A percentile compares a stretch with the other conserved stretches of the same genome.
These are phyloP conservation scores for Gorsachius magnificus DNA, from an alignment of 2,797 vertebrate species.

Conservation along the genomic window DNA sequence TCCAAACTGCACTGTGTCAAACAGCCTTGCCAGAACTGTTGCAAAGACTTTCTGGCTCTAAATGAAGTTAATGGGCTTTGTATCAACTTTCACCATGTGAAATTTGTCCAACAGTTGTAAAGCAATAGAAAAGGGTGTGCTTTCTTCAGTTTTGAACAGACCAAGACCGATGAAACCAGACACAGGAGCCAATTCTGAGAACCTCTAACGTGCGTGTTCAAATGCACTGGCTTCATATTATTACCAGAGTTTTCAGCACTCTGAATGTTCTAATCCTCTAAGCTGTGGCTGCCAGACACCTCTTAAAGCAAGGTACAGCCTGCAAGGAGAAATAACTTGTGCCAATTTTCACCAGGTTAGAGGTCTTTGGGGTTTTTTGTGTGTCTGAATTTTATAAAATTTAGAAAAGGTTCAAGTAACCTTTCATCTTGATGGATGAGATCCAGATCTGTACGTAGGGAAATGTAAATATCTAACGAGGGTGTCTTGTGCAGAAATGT, in stretches of 20 bases:
- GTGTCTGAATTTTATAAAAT: not conserved
- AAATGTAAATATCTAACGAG: not conserved
- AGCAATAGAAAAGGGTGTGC: not conserved
- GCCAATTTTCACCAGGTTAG: not conserved
- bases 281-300: not conserved
- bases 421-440: not conserved
- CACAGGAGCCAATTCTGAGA: not conserved
- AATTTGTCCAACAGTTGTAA: not conserved
- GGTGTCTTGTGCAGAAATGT: not conserved
- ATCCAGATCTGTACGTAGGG: not conserved
- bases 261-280: not conserved
- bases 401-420: not conserved
- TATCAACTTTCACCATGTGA: not conserved
- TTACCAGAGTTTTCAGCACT: not conserved
- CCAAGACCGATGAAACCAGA: not conserved
- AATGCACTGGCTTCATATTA: not conserved
- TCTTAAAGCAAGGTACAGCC: not conserved
- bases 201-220: not conserved
- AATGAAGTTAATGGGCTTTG: not conserved
- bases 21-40: not conserved
- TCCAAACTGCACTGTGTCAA: not conserved
- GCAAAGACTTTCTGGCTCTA: not conserved
- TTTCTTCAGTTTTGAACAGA: not conserved
- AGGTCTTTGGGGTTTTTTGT: not conserved
- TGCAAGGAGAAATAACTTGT: not conserved